A percentile compares a stretch with the other conserved stretches of the same genome.
These are phyloP conservation scores for Coelopa frigida DNA, from an alignment of 1,140 invertebrate species.

Conservation along the genomic window DNA sequence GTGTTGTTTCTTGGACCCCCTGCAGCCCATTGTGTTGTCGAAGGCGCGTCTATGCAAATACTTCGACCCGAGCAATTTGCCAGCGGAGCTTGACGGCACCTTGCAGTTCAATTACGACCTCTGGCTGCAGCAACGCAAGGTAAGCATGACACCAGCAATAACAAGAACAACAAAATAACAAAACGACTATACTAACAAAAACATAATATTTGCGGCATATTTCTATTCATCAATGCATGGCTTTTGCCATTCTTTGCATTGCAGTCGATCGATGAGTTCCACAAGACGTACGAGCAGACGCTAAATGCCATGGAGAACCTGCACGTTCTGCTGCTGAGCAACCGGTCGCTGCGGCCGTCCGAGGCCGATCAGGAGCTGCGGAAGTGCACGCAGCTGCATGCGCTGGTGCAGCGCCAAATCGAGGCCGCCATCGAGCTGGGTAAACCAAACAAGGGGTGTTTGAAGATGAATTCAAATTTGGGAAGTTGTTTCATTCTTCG, in stretches of 20 bases:
- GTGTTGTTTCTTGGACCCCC: slow-evolving; percentile 13
- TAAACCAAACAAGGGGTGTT: no score
- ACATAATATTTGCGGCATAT: slow-evolving; percentile 1
- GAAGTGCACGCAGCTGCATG: slow-evolving; percentile 44
- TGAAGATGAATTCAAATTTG: no score
- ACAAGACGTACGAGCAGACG: slow-evolving; percentile 48
- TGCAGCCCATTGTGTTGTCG: slow-evolving; percentile 58
- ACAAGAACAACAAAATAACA: no score
- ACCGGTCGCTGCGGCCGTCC: slow-evolving; percentile 44
- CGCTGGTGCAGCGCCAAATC: slow-evolving; percentile 40
- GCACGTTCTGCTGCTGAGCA: slow-evolving; percentile 45
- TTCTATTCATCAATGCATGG: neutral
- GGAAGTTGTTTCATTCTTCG: no score
- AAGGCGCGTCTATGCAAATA: slow-evolving; percentile 60
- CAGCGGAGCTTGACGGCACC: slow-evolving; percentile 71
- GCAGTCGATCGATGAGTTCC: slow-evolving; percentile 58
- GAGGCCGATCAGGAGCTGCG: slow-evolving; percentile 48
- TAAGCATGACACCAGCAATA: slow-evolving; percentile 46
- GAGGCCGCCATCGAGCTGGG: slow-evolving; percentile 38
- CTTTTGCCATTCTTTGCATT: slow-evolving; percentile 5
- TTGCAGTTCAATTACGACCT: slow-evolving; percentile 69
- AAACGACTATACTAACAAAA: no score
- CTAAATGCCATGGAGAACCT: slow-evolving; percentile 52
- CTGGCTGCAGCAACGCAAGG: slow-evolving; percentile 78
- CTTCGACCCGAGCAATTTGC: slow-evolving; percentile 64